These are phyloP conservation scores for Rostratula benghalensis DNA, from an alignment of 2,113 vertebrate genomes.

Conservation along the genomic window DNA sequence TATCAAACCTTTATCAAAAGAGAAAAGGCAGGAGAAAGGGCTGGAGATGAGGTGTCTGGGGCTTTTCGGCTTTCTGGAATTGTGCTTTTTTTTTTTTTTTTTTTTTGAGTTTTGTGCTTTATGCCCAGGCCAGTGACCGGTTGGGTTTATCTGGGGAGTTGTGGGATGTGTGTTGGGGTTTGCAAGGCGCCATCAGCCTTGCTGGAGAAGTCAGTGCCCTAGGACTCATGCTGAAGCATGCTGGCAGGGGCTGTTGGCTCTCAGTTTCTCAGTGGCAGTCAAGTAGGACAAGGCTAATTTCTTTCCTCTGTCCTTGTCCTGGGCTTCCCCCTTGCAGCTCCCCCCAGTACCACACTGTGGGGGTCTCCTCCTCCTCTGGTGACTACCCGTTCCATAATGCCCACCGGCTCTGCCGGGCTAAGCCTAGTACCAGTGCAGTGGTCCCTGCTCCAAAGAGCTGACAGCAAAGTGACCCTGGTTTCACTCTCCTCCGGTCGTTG, in stretches of 20 bases:
- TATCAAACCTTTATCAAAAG: constrained; percentile 54
- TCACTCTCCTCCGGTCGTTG: neutral
- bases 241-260: neutral
- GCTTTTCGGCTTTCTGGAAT: neutral
- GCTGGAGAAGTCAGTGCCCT: constrained; percentile 8
- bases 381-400: neutral
- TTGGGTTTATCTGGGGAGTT: neutral
- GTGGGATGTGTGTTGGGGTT: neutral
- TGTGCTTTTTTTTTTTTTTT: constrained; percentile 55
- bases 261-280: neutral
- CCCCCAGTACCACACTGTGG: neutral
- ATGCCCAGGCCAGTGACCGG: neutral
- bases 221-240: constrained; percentile 24
- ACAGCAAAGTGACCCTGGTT: neutral
- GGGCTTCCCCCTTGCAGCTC: constrained; percentile 7
- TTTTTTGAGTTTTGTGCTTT: constrained; percentile 55
- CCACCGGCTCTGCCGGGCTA: neutral
- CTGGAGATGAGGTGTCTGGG: neutral
- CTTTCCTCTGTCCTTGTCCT: neutral
- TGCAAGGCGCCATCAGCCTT: neutral
- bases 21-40: neutral
- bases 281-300: neutral
- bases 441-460: neutral
- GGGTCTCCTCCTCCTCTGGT: neutral
- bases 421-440: neutral